Conservation (phyloP, 1,140 invertebrate genomes). For the Drosophila pallidifrons region DNA sequence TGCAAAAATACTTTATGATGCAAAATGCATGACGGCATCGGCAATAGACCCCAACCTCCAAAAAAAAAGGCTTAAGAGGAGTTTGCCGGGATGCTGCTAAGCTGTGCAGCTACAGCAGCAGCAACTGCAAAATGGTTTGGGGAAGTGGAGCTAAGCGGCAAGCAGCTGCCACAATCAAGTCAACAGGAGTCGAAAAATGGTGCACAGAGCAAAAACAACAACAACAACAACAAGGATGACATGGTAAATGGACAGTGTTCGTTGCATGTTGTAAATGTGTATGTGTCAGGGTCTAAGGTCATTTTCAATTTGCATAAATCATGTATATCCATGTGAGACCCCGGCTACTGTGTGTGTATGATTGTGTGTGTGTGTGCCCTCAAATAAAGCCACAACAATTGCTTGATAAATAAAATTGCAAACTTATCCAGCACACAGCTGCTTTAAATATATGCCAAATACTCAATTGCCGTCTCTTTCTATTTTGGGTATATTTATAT, state of each 20-base stretch:
- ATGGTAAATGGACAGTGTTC: conserved; percentile 65
- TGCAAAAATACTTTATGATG: conserved; percentile 77
- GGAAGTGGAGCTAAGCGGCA: conserved; percentile 51
- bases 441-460: conserved; percentile 34
- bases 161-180: conserved; percentile 74
- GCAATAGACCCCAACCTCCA: conserved; percentile 15
- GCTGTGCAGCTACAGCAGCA: conserved; percentile 32
- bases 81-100: conserved; percentile 30
- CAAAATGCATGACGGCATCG: conserved; percentile 58
- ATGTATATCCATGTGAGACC: conserved; percentile 58
- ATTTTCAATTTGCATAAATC: conserved; percentile 81
- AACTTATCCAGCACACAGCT: conserved; percentile 36
- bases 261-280: conserved; percentile 28
- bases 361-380: conserved; percentile 11
- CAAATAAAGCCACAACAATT: conserved; percentile 61
- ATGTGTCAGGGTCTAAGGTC: conserved; percentile 70
- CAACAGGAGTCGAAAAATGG: conserved; percentile 65
- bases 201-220: conserved; percentile 17
- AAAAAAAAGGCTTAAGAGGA: conserved; percentile 12
- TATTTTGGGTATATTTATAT: background rate
- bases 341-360: conserved; percentile 10
- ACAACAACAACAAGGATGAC: conserved; percentile 41
- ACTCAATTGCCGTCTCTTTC: background rate
- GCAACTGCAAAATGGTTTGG: conserved; percentile 30
- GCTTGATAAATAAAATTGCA: conserved; percentile 52